phyloP scores from a whole-genome alignment of 2,113 vertebrate species.

The Phylloscopus trochilus region DNA sequence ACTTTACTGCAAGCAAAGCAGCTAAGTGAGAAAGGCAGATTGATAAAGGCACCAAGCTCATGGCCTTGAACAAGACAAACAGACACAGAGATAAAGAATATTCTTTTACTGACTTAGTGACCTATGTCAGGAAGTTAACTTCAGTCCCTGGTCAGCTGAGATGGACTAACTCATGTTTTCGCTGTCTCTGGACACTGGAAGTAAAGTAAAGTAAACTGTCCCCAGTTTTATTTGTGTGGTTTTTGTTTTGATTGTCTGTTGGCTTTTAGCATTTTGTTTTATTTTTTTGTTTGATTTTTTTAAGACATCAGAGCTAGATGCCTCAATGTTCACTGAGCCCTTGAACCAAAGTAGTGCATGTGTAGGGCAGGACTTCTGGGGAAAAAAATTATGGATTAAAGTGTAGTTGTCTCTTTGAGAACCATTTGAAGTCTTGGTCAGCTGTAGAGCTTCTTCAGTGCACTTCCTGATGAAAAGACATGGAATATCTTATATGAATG shows the following conservation, averaged over 20 bases:
- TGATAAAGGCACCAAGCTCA: neutral
- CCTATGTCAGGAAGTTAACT: neutral
- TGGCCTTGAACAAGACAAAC: conserved; percentile 8
- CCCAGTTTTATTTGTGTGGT: fast-evolving
- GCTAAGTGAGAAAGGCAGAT: neutral
- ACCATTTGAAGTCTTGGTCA: neutral
- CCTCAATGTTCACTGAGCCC: neutral
- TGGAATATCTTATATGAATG: fast-evolving
- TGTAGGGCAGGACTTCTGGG: neutral
- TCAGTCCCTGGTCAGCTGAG: neutral
- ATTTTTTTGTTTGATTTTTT: neutral
- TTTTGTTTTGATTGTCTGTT: neutral
- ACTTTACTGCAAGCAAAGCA: neutral
- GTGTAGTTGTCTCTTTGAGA: neutral
- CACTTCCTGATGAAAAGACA: neutral
- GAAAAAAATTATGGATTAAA: neutral
- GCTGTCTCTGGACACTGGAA: neutral
- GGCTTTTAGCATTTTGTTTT: neutral
- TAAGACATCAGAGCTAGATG: neutral
- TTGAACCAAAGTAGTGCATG: neutral
- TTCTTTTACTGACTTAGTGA: neutral
- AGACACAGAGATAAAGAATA: neutral
- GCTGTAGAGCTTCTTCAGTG: neutral
- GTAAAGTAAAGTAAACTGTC: neutral
- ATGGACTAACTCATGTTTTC: neutral